These are phyloP conservation scores for Hippocampus barbouri DNA, from an alignment of 2,113 vertebrate species.

Conservation along the genomic window DNA sequence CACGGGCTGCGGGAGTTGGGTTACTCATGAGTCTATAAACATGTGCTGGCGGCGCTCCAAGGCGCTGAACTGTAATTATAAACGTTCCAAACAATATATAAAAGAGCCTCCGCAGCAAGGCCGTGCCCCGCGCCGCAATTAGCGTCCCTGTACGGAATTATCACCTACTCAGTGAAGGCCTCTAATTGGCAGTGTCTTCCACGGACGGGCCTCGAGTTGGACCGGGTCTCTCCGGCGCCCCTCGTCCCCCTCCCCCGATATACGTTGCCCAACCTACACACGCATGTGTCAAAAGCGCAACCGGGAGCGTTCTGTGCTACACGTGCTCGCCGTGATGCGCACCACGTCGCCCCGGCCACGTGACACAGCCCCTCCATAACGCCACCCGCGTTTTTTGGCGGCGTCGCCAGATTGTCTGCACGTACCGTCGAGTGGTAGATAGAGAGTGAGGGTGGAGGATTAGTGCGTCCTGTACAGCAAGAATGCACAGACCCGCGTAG, in stretches of 20 bases:
- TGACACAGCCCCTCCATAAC: conserved; percentile 19
- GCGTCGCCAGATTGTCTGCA: background rate
- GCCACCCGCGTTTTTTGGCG: conserved; percentile 8
- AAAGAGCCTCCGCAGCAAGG: conserved; percentile 48
- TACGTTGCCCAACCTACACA: background rate
- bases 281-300: conserved; percentile 9
- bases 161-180: conserved; percentile 40
- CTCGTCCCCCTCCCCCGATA: background rate
- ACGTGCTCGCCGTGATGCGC: conserved; percentile 37
- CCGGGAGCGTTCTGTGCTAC: conserved; percentile 37
- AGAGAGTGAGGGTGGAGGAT: too few species aligned
- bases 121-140: conserved; percentile 52
- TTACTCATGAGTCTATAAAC: conserved; percentile 68
- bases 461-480: too few species aligned
- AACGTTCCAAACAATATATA: conserved; percentile 65
- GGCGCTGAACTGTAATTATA: conserved; percentile 64
- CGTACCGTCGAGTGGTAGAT: background rate
- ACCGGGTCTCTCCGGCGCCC: background rate
- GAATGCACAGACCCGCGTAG: too few species aligned
- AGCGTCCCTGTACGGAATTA: conserved; percentile 60
- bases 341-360: conserved; percentile 55
- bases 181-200: conserved; percentile 55
- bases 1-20: conserved; percentile 56
- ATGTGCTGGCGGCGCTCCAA: conserved; percentile 61
- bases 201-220: background rate